Percentiles rank a stretch among this genome's conserved stretches.
These are phyloP conservation scores for Caenorhabditis remanei DNA, from an alignment of 1,140 invertebrate genomes.

Conservation along the genomic window DNA sequence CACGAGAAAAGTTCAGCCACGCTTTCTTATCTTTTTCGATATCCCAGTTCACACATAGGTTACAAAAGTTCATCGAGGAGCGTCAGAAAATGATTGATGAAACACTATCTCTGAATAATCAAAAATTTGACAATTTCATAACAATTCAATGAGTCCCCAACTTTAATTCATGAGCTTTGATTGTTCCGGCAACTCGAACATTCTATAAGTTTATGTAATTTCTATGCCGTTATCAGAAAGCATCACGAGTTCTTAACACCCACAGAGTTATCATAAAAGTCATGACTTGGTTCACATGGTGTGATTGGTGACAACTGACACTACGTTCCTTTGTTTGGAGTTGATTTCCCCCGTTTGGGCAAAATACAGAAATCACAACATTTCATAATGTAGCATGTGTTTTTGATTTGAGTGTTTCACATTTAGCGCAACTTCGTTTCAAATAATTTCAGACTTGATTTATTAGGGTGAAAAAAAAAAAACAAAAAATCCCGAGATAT, in stretches of 20 bases:
- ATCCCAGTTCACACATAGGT: not conserved
- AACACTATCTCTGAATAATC: too few relatives aligned
- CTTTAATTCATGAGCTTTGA: not conserved
- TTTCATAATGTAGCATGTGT: too few relatives aligned
- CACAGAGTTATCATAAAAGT: slow-evolving; percentile 43
- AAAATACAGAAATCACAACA: too few relatives aligned
- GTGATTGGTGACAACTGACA: not conserved
- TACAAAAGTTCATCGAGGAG: not conserved
- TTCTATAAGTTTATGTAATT: not conserved
- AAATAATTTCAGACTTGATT: too few relatives aligned
- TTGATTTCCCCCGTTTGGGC: too few relatives aligned
- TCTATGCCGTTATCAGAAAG: slow-evolving; percentile 5
- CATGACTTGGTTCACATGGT: slow-evolving; percentile 44
- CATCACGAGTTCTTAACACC: slow-evolving; percentile 40
- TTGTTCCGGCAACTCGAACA: not conserved
- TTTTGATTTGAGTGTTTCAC: too few relatives aligned
- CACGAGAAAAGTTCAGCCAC: too few relatives aligned
- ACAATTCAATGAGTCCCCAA: not conserved
- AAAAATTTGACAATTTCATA: not conserved
- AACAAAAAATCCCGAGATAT: too few relatives aligned
- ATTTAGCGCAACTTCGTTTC: too few relatives aligned
- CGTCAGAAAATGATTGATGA: too few relatives aligned
- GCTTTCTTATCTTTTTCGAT: not conserved
- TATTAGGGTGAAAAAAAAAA: too few relatives aligned
- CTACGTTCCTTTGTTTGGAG: too few relatives aligned